phyloP scores from a whole-genome alignment of 2,113 vertebrate species.

The Mustela lutreola region DNA sequence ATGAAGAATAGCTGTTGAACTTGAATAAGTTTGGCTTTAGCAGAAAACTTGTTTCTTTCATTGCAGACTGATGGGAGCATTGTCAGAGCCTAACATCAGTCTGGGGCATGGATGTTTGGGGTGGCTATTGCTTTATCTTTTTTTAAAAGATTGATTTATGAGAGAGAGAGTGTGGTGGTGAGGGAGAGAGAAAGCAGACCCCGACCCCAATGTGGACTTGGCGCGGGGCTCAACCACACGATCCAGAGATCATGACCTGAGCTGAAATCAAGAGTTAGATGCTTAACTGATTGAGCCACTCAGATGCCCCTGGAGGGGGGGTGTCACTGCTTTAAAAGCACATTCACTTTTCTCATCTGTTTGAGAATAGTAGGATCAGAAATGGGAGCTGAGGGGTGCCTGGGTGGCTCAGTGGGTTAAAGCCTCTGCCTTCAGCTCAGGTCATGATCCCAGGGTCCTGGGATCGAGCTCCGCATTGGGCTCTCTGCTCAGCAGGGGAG shows the following conservation, averaged over 20 bases:
- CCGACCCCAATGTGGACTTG: background rate
- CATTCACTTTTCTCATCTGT: no score
- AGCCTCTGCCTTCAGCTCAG: no score
- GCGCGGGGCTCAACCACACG: fast-evolving
- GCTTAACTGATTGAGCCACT: background rate
- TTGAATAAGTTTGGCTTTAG: background rate
- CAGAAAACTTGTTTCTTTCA: background rate
- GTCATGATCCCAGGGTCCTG: no score
- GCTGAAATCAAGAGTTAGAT: background rate
- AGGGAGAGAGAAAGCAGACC: background rate
- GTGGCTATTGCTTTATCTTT: background rate
- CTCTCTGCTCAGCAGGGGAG: no score
- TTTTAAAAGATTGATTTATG: background rate
- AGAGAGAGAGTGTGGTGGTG: background rate
- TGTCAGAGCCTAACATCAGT: background rate
- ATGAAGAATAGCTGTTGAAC: background rate
- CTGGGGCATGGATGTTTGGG: background rate
- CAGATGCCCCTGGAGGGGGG: background rate
- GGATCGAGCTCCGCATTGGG: no score
- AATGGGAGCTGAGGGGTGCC: background rate
- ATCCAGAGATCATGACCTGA: background rate
- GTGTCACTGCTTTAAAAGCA: background rate
- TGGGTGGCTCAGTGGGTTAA: no score
- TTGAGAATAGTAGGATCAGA: background rate
- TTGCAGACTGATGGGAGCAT: background rate